Conservation (phyloP, 2,888 invertebrate genomes). For the Mimachlamys varia region DNA sequence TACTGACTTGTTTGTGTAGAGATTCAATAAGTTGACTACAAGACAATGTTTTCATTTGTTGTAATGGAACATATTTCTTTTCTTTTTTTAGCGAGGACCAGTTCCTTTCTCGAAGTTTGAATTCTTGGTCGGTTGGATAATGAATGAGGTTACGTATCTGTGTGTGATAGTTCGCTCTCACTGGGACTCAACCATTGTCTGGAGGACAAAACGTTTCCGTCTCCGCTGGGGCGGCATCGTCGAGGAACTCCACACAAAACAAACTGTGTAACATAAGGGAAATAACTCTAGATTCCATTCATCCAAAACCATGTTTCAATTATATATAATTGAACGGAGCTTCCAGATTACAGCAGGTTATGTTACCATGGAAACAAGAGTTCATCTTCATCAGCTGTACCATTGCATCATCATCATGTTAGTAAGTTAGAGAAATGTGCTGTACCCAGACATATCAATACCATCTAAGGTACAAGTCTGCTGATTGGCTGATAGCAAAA, state of each 20-base stretch:
- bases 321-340: background rate
- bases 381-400: background rate
- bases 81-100: slow-evolving; percentile 88
- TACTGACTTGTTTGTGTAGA: too few relatives aligned
- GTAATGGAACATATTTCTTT: slow-evolving; percentile 18
- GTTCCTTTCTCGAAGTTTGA: slow-evolving; percentile 97
- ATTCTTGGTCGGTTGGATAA: slow-evolving; percentile 96
- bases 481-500: background rate
- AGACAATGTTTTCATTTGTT: too few relatives aligned
- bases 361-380: background rate
- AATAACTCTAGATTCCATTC: background rate
- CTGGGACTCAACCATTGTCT: slow-evolving; percentile 93
- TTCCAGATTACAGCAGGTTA: background rate
- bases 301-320: background rate
- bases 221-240: slow-evolving; percentile 97
- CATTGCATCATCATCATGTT: background rate
- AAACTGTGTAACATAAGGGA: slow-evolving; percentile 55
- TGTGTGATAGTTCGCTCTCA: slow-evolving; percentile 94
- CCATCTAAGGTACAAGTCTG: background rate
- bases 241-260: slow-evolving; percentile 82
- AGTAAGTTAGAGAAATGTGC: background rate
- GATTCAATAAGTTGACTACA: too few relatives aligned
- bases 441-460: background rate
- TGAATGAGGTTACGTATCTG: slow-evolving; percentile 95
- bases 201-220: slow-evolving; percentile 93